Evolutionary conservation across 2,113 vertebrate genomes (phyloP), one percentile per base, ranked within the genome.

Genomic region (Ceratotherium simum): DNA sequence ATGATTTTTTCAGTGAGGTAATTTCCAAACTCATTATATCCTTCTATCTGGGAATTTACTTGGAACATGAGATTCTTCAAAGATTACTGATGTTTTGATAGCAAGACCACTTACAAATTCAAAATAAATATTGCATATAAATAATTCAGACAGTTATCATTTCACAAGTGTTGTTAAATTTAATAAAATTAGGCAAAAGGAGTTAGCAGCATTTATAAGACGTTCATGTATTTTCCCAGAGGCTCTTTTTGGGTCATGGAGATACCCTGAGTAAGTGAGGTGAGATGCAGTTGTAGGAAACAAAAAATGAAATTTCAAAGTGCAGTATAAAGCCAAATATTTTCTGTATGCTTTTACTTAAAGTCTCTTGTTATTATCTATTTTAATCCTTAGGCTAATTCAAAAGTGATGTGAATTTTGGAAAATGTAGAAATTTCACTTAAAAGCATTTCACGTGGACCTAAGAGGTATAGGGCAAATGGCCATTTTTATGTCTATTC

Each of bases 111-210:
- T 81, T 58, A 51, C 1, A 73, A 58, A 86, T 90, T 72, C 46
- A 91, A 54, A 92, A 90, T 70, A 70, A 82, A 80, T 72, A 70
- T 70, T 84, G 2, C 23, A 46, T 78, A 27, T 20, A 79, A 95
- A 75, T 17, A 84, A 78, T 76, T 92, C 36, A 67, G 33, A 42
- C 3, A 81, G n/a, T 6, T 80, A 6, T 8, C 16, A 86, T 79
- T 98, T 95, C 48, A 87, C 39, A 79, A 96, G 21, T 18, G 16
- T 51, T 56, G 5, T 36, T 92, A 90, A 54, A 69, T 83, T 73
- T 83, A 82, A 79, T 70, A 90, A 87, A 85, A 76, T 17, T 39
- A n/a, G 33, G 3, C 23, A 58, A n/a, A 48, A 72, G 58, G 17
- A 70, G 23, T 58, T 78, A n/a, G 18, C 1, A 58, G 2, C 54